These are phyloP conservation scores for Periplaneta americana DNA, from an alignment of 1,140 invertebrate species.

Conservation along the genomic window DNA sequence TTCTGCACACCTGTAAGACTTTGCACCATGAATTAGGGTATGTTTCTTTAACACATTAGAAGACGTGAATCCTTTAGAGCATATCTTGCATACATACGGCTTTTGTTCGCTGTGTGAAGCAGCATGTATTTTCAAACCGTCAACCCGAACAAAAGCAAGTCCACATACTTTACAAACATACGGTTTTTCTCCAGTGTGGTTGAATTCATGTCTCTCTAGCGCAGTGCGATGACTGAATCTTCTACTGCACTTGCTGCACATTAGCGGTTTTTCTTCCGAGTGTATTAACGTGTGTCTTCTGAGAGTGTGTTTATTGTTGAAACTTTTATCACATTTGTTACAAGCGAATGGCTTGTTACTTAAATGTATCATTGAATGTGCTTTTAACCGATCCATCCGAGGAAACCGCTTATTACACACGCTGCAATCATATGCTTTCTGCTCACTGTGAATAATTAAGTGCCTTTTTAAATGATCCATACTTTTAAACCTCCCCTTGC, in stretches of 20 bases:
- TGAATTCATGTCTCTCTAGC: background rate
- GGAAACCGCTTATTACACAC: background rate
- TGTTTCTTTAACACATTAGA: background rate
- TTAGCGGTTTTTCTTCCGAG: background rate
- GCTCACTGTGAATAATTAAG: background rate
- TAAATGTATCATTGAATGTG: background rate
- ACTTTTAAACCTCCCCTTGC: background rate
- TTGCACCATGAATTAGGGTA: background rate
- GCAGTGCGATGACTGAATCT: background rate
- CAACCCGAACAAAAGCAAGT: background rate
- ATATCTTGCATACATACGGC: background rate
- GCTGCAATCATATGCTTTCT: background rate
- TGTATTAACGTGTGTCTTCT: background rate
- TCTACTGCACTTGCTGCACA: background rate
- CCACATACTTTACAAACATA: background rate
- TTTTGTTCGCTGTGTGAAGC: background rate
- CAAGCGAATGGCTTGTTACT: background rate
- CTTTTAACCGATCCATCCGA: background rate
- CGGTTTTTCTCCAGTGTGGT: background rate
- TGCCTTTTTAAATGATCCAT: background rate
- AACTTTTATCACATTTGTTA: background rate
- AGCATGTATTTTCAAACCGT: background rate
- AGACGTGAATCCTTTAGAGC: background rate
- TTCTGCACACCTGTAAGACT: background rate
- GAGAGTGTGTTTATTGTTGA: background rate